Conservation (phyloP, 2,888 invertebrate species). For the Tachina lurida region DNA sequence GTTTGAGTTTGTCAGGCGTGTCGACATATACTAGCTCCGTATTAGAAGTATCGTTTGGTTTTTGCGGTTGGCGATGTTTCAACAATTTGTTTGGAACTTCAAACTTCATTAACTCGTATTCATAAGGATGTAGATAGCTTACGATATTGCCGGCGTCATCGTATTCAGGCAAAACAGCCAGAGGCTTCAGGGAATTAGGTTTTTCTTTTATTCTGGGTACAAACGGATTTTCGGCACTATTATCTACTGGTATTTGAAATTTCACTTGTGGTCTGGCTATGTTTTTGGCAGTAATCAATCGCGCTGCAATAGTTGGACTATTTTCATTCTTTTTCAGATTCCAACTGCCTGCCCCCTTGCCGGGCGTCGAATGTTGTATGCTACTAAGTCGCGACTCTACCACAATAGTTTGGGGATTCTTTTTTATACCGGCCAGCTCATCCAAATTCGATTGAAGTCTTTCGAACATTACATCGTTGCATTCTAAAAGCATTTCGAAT, state of each 20-base stretch:
- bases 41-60: slow-evolving; percentile 84
- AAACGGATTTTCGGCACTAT: slow-evolving; percentile 89
- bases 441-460: slow-evolving; percentile 90
- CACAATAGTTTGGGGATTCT: slow-evolving; percentile 84
- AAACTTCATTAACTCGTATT: slow-evolving; percentile 91
- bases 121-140: slow-evolving; percentile 94
- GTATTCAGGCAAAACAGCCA: slow-evolving; percentile 89
- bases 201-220: slow-evolving; percentile 92
- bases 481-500: slow-evolving; percentile 90
- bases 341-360: slow-evolving; percentile 85
- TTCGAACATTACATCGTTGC: slow-evolving; percentile 93
- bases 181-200: slow-evolving; percentile 92
- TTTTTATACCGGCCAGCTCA: slow-evolving; percentile 86
- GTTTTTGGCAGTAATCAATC: slow-evolving; percentile 88
- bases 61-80: slow-evolving; percentile 81
- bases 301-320: slow-evolving; percentile 74
- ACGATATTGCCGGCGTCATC: slow-evolving; percentile 85
- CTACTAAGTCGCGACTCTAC: slow-evolving; percentile 82
- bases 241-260: slow-evolving; percentile 94
- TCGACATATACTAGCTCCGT: slow-evolving; percentile 89
- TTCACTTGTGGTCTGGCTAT: slow-evolving; percentile 91
- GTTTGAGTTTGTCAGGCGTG: slow-evolving; percentile 86
- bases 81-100: slow-evolving; percentile 85
- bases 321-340: slow-evolving; percentile 81
- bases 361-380: slow-evolving; percentile 20